Percentiles rank a stretch among this genome's conserved stretches.
Conservation (phyloP, 2,797 vertebrate genomes). For the Mallotus villosus region DNA sequence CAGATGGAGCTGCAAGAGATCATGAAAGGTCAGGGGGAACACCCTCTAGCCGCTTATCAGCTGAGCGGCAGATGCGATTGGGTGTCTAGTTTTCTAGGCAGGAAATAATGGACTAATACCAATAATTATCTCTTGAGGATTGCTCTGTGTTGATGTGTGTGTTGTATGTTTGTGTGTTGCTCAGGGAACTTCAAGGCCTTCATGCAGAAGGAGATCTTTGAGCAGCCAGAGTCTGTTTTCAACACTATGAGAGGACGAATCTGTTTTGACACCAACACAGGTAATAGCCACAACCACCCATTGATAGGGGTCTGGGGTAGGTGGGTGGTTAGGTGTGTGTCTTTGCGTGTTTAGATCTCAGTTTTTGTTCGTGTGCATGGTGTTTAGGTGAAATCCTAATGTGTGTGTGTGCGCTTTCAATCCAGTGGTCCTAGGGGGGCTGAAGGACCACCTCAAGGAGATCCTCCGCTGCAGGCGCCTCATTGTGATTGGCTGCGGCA, state of each 20-base stretch:
- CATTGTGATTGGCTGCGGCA: slow-evolving; percentile 93
- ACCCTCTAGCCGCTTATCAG: neutral
- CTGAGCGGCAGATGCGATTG: too few relatives aligned
- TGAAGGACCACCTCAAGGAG: slow-evolving; percentile 94
- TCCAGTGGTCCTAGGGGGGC: slow-evolving; percentile 87
- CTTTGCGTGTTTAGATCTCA: neutral
- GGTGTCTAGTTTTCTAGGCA: too few relatives aligned
- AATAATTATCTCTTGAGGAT: too few relatives aligned
- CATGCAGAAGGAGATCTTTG: slow-evolving; percentile 99
- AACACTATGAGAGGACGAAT: slow-evolving; percentile 97
- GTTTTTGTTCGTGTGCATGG: neutral
- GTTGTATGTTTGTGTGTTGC: neutral
- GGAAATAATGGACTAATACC: too few relatives aligned
- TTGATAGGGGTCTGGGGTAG: neutral
- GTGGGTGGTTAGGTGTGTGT: neutral
- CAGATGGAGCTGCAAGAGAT: slow-evolving; percentile 98
- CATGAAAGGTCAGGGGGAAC: slow-evolving; percentile 86
- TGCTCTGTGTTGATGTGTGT: too few relatives aligned
- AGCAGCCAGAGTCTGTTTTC: slow-evolving; percentile 93
- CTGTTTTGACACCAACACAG: slow-evolving; percentile 87
- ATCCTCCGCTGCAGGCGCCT: slow-evolving; percentile 90
- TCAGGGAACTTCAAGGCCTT: slow-evolving; percentile 93
- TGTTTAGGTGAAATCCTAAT: neutral
- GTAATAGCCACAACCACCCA: slow-evolving; percentile 60
- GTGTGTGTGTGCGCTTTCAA: slow-evolving; percentile 12